These are phyloP conservation scores for Halictus ligatus DNA, from an alignment of 2,888 invertebrate species.

Conservation along the genomic window DNA sequence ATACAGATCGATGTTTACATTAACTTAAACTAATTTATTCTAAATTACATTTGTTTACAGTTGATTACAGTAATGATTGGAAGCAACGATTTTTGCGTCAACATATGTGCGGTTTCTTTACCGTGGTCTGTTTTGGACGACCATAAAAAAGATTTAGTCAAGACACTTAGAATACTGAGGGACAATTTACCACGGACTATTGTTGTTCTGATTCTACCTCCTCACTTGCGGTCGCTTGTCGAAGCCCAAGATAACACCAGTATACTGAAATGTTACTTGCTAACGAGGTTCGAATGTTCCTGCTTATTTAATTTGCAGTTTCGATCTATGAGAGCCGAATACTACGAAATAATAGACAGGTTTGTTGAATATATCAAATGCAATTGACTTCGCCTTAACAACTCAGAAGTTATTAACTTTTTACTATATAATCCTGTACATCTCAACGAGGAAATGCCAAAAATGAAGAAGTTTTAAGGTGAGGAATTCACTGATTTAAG, in stretches of 20 bases:
- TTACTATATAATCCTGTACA: too few species aligned
- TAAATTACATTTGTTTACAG: constrained; percentile 78
- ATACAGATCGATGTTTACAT: neutral
- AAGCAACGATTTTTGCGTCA: constrained; percentile 87
- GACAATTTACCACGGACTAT: constrained; percentile 87
- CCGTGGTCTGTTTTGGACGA: constrained; percentile 82
- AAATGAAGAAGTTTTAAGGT: too few species aligned
- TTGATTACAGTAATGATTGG: constrained; percentile 87
- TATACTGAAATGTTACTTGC: constrained; percentile 82
- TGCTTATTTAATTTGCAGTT: constrained; percentile 85
- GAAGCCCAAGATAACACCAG: constrained; percentile 73
- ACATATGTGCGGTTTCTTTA: constrained; percentile 85
- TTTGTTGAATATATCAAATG: constrained; percentile 49
- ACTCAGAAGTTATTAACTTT: too few species aligned
- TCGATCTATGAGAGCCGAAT: constrained; percentile 78
- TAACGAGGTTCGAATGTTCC: constrained; percentile 85
- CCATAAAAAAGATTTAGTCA: constrained; percentile 85
- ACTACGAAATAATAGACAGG: constrained; percentile 84
- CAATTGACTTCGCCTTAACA: neutral
- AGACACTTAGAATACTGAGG: constrained; percentile 85
- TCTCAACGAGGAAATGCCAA: too few species aligned
- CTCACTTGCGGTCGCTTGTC: constrained; percentile 84
- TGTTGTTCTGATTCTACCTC: constrained; percentile 86
- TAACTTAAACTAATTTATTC: neutral
- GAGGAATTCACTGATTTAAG: too few species aligned